Conservation (phyloP, 1,140 invertebrate genomes). For the Rhysida immarginata region DNA sequence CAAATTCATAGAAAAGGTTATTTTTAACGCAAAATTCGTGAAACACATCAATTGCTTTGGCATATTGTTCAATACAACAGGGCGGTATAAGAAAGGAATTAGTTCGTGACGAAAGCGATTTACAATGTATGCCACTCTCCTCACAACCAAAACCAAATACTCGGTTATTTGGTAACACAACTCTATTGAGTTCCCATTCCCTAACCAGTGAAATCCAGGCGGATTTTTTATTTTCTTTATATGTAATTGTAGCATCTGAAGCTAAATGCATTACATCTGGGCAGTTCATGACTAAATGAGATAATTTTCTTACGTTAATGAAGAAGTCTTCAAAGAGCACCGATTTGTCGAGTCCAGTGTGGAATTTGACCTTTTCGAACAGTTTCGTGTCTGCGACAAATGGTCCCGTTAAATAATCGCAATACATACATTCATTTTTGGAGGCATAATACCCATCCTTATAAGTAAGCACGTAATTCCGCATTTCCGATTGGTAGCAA, state of each 20-base stretch:
- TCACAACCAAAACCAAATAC: background rate
- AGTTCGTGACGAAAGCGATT: background rate
- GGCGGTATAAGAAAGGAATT: background rate
- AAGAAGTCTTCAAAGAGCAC: background rate
- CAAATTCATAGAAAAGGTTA: background rate
- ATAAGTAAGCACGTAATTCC: background rate
- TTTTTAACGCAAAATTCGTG: background rate
- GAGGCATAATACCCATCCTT: background rate
- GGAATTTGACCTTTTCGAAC: background rate
- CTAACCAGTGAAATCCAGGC: background rate
- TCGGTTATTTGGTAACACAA: background rate
- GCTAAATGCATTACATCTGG: background rate
- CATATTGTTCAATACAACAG: background rate
- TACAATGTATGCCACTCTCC: background rate
- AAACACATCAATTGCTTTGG: background rate
- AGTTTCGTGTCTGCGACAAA: background rate
- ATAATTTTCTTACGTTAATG: background rate
- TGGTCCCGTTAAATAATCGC: background rate
- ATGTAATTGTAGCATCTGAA: too few species aligned
- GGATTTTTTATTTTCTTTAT: background rate
- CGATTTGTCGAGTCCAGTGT: background rate
- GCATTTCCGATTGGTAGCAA: too few species aligned
- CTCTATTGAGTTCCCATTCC: background rate
- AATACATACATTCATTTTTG: background rate
- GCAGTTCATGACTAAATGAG: background rate